Evolutionary conservation across 1,140 invertebrate species (phyloP), one percentile per base, ranked within the genome.

Genomic region (Amyelois transitella): DNA sequence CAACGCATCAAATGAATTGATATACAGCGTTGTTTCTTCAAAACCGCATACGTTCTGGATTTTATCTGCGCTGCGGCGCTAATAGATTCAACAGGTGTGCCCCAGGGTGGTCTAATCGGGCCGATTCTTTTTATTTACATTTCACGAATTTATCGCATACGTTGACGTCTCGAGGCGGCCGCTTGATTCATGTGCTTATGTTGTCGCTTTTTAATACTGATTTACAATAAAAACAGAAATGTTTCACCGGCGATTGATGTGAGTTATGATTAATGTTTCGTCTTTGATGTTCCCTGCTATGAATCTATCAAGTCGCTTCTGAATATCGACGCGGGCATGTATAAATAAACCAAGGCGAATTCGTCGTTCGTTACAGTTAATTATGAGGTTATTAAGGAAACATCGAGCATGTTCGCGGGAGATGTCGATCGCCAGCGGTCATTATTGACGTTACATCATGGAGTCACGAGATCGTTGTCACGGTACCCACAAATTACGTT

Each of bases 151-250:
- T 78, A 86, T 77, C 76, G 75, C 74, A 62, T 69, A 69, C 72
- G 77, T 72, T 74, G 80, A 82, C 77, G 78, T 85, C 77, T 78
- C 64, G 71, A 80, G 73, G 80, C 72, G 78, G 59, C 61, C 70
- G 71, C 75, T 80, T 85, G 84, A 87, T 87, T 85, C 77, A 85
- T 84, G 69, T 69, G 69, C 77, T 71, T 66, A 70, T 74, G 72
- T 74, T 81, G 81, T 82, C 80, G 70, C 80, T 84, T 85, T 86
- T 86, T 85, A 82, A 85, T 81, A 79, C 81, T 82, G 80, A 86
- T 87, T 86, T 85, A 86, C 82, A 88, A 88, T 86, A 86, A 88
- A 86, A 88, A 83, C 75, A 81, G 72, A 80, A 77, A 66, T 74
- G 75, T 78, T 74, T 72, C 78, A 76, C 70, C 72, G 72, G 77